Conservation (phyloP, 2,888 invertebrate genomes). For the Plebejus argus region DNA sequence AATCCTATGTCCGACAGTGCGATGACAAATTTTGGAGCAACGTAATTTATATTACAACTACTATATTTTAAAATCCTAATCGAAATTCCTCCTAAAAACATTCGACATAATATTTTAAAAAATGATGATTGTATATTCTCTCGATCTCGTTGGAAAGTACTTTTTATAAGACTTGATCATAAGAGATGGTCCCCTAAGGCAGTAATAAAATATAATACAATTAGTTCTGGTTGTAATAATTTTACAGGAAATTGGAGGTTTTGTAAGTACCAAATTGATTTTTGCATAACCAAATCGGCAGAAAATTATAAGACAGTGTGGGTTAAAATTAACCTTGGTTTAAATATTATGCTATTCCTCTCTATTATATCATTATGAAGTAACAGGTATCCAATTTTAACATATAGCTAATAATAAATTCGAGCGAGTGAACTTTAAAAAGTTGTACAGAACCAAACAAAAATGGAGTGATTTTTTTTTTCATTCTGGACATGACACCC, state of each 20-base stretch:
- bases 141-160: neutral
- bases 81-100: no score
- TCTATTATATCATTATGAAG: no score
- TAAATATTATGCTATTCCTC: no score
- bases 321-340: no score
- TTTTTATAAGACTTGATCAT: neutral
- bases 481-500: slow-evolving; percentile 27
- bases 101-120: no score
- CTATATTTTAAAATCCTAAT: no score
- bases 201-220: neutral
- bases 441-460: slow-evolving; percentile 30
- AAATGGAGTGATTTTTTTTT: slow-evolving; percentile 11
- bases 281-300: neutral
- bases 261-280: neutral
- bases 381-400: no score
- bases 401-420: neutral
- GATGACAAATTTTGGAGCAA: no score
- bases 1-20: no score
- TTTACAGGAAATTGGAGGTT: neutral
- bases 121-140: no score
- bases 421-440: neutral
- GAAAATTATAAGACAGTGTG: neutral
- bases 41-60: no score
- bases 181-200: neutral
- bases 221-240: neutral